Conservation (phyloP, 2,113 vertebrate species). For the Cryptotis parvus region DNA sequence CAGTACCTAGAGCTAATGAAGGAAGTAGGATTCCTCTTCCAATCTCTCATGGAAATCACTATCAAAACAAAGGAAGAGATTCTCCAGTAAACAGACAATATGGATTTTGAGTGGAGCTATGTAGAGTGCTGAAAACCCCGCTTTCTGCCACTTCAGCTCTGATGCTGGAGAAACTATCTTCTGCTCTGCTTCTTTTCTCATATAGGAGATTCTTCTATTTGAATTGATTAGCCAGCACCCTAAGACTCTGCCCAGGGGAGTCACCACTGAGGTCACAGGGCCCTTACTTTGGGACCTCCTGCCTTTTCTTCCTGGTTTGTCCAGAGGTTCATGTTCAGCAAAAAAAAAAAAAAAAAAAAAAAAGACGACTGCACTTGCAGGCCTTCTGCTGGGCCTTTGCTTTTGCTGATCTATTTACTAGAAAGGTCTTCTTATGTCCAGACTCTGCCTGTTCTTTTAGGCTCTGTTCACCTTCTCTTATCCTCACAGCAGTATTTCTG, state of each 20-base stretch:
- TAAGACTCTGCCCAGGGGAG: background rate
- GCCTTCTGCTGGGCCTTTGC: background rate
- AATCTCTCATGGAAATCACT: background rate
- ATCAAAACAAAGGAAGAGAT: background rate
- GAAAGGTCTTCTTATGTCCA: background rate
- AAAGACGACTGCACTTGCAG: background rate
- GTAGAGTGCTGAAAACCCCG: background rate
- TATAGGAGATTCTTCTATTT: background rate
- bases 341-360: too few species aligned
- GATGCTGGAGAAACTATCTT: background rate
- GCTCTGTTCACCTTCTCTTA: background rate
- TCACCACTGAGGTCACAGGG: background rate
- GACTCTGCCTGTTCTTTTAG: background rate
- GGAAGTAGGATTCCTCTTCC: background rate
- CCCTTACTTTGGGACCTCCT: background rate
- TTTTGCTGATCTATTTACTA: background rate
- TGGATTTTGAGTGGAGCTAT: background rate
- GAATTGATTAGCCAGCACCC: background rate
- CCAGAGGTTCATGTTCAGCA: background rate
- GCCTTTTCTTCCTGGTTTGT: fast-evolving
- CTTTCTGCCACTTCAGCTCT: background rate
- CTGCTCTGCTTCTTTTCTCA: background rate
- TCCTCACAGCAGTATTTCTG: background rate
- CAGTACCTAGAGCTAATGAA: background rate
- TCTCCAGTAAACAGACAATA: background rate